Evolutionary conservation across 2,113 vertebrate species (phyloP).

Genomic region (Pristiophorus japonicus): DNA sequence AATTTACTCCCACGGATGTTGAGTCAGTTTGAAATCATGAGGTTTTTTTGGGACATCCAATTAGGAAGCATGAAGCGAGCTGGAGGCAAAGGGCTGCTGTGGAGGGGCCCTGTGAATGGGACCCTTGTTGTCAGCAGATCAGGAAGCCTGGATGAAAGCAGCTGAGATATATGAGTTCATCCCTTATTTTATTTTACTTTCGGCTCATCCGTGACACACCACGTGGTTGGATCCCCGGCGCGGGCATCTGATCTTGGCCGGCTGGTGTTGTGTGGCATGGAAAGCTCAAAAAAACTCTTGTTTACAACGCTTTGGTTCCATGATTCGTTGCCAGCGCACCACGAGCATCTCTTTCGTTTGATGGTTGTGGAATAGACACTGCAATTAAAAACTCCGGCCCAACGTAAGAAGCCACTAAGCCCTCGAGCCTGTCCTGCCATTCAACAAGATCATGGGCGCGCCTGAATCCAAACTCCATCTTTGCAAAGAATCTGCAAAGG

Average conservation of each 20-base stretch:
- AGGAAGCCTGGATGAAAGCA: not conserved
- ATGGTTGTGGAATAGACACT: not conserved
- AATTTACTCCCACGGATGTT: not conserved
- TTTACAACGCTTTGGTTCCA: not conserved
- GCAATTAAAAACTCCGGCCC: not conserved
- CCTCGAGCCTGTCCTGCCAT: not conserved
- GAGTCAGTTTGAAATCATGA: constrained; percentile 22
- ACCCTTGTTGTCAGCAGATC: constrained; percentile 19
- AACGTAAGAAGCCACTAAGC: not conserved
- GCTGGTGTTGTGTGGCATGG: not conserved
- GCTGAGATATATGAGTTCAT: not conserved
- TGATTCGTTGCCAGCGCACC: not conserved
- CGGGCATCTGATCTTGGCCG: not conserved
- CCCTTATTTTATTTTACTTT: constrained; percentile 2
- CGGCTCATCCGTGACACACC: not conserved
- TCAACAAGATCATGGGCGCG: not conserved
- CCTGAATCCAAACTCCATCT: not conserved
- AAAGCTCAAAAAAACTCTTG: too few species aligned
- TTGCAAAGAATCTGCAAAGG: too few species aligned
- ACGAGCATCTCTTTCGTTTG: not conserved
- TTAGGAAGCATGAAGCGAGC: not conserved
- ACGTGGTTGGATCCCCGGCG: not conserved
- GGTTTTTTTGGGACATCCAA: constrained; percentile 1
- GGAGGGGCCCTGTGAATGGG: not conserved
- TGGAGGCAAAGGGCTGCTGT: not conserved